Evolutionary conservation across 1,140 invertebrate genomes (phyloP), one percentile per base, ranked within the genome.

Genomic region (Ceratosolen fusciceps): DNA sequence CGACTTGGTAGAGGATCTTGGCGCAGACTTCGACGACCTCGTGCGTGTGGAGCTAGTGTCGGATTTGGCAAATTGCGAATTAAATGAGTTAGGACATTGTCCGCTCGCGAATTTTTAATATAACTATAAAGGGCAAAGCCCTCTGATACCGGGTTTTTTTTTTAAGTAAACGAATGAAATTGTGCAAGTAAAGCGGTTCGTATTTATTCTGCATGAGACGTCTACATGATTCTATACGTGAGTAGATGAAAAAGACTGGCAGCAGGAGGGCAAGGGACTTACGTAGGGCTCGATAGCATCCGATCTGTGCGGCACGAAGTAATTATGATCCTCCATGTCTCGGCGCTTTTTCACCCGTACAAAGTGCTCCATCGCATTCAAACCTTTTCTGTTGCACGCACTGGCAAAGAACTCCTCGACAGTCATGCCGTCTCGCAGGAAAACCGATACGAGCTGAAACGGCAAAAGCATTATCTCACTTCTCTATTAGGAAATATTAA

Each of bases 1-100:
- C 97, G 79, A 99, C 96, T 93, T 98, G 97, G 90, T 98, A 99
- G 77, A 99, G 92, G 85, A 98, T 96, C 91, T 99, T 99, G 82
- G 96, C 96, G 90, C 97, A 98, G 21, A 99, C 96, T 91, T 99
- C 97, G 29, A 98, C 96, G 43, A 97, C 94, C 91, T 99, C 97
- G 86, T 98, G 97, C 79, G 97, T 98, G 90, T 98, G 96, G 80
- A 97, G 90, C 96, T 98, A 91, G 47, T 90, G 88, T n/a, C n/a
- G 85, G 4, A 37, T 65, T 65, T 9, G 31, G 21, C 10, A n/a
- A n/a, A 65, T 31, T 31, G 7, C 5, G 19, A 16, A 31, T 60
- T 60, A 60, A 60, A 31, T 31, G 12, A 31, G 4, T 31, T 24
- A 14, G 14, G 12, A n/a, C n/a, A n/a, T n/a, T n/a, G n/a, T n/a